Percentiles rank a stretch among this genome's conserved stretches.
phyloP scores from a whole-genome alignment of 2,113 vertebrate species.

The Nycticebus coucang region DNA sequence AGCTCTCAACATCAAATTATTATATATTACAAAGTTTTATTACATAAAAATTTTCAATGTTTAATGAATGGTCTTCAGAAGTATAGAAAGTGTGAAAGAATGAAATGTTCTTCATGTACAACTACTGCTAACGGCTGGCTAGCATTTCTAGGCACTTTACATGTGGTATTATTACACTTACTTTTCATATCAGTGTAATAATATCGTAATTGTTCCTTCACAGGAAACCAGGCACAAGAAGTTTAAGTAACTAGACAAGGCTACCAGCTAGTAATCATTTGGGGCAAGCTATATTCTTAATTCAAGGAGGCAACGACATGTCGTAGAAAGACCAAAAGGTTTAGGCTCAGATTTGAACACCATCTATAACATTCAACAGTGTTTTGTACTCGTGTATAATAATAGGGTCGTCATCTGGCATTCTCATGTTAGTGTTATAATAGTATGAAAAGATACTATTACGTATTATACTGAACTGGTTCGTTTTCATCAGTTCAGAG shows the following conservation, averaged over 20 bases:
- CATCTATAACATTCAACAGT: not conserved
- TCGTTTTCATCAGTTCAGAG: conserved; percentile 25
- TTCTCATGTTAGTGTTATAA: not conserved
- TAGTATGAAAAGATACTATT: not conserved
- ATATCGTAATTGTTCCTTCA: not conserved
- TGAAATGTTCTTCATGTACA: not conserved
- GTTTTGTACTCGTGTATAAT: not conserved
- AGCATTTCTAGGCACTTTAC: not conserved
- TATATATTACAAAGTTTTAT: not conserved
- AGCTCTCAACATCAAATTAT: not conserved
- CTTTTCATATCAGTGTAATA: not conserved
- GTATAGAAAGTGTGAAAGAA: not conserved
- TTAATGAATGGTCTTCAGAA: conserved; percentile 17
- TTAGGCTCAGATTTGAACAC: not conserved
- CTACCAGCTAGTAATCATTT: not conserved
- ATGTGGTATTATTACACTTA: not conserved
- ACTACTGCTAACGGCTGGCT: not conserved
- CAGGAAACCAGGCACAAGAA: not conserved
- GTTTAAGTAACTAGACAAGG: not conserved
- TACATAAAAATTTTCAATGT: conserved; percentile 17
- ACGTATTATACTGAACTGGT: not conserved
- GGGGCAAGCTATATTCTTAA: not conserved
- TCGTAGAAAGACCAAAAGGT: not conserved
- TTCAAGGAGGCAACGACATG: not conserved
- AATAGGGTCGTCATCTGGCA: not conserved